A percentile compares a stretch with the other conserved stretches of the same genome.
phyloP scores from a whole-genome alignment of 2,797 vertebrate genomes.

The Taeniopygia guttata region DNA sequence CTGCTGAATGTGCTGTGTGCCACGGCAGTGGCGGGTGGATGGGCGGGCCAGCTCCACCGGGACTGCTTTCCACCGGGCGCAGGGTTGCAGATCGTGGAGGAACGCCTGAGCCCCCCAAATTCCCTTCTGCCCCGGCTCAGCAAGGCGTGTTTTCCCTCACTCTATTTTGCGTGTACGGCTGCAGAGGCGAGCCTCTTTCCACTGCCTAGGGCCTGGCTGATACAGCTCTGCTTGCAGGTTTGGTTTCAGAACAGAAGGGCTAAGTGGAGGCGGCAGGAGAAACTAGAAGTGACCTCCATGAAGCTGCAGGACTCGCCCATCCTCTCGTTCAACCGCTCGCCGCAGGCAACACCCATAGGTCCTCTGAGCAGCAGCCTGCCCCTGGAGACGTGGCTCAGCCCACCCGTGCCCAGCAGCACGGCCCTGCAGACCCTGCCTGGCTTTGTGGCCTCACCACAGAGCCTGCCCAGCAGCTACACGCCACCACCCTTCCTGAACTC shows the following conservation, averaged over 20 bases:
- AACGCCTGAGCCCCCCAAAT: rapidly evolving
- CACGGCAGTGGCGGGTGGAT: neutral
- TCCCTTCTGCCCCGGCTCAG: neutral
- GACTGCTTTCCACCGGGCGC: neutral
- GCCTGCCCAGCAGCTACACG: slow-evolving; percentile 82
- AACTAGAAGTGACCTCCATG: slow-evolving; percentile 92
- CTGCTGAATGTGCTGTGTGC: neutral
- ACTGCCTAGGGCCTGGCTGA: neutral
- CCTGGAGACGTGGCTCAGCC: slow-evolving; percentile 90
- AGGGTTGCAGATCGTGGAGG: neutral
- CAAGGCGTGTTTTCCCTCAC: neutral
- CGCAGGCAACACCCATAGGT: slow-evolving; percentile 75
- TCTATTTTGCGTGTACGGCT: rapidly evolving
- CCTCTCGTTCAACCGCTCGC: slow-evolving; percentile 86
- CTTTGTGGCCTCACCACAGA: slow-evolving; percentile 82
- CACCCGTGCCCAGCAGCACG: slow-evolving; percentile 79
- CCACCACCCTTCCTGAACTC: slow-evolving; percentile 85
- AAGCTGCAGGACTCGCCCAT: slow-evolving; percentile 91
- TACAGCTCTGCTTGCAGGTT: slow-evolving; percentile 76
- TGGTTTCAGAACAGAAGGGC: slow-evolving; percentile 98
- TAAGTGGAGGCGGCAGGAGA: slow-evolving; percentile 96
- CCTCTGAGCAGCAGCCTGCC: slow-evolving; percentile 77
- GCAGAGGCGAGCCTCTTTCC: neutral
- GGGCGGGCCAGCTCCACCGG: rapidly evolving
- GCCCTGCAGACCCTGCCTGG: slow-evolving; percentile 88